Percentiles rank a stretch among this genome's conserved stretches.
Evolutionary conservation across 2,888 invertebrate genomes (phyloP).

Genomic region (Trissolcus brochymenae): DNA sequence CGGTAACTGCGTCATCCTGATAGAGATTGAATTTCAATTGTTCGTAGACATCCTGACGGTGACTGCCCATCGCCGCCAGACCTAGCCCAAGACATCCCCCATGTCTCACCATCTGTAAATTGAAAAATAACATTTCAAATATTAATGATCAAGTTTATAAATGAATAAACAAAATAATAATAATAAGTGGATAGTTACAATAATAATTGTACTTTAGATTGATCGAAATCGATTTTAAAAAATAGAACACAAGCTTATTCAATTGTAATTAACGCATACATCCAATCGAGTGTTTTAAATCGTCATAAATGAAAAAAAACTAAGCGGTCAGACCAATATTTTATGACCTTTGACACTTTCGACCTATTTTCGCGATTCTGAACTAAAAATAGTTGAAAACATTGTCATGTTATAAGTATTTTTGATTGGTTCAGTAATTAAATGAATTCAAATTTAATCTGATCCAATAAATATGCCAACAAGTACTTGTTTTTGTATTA

Average conservation of each 20-base stretch:
- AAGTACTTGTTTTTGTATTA: too few species aligned
- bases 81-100: constrained; percentile 98
- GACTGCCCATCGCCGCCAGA: constrained; percentile 98
- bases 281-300: background rate
- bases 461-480: too few species aligned
- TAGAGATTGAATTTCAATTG: constrained; percentile 97
- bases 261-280: constrained; percentile 3
- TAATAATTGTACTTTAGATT: background rate
- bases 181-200: background rate
- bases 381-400: too few species aligned
- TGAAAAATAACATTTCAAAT: background rate
- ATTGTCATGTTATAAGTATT: too few species aligned
- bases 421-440: too few species aligned
- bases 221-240: background rate
- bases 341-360: too few species aligned
- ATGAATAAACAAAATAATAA: background rate
- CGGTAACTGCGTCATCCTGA: constrained; percentile 99
- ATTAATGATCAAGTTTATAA: background rate
- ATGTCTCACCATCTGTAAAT: constrained; percentile 91
- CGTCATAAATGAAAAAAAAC: background rate
- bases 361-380: too few species aligned
- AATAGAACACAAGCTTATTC: background rate
- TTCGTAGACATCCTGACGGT: constrained; percentile 95
- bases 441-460: too few species aligned
- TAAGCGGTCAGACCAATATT: background rate